These are phyloP conservation scores for Brachionus asplanchnoidis DNA, from an alignment of 1,140 invertebrate genomes.

Conservation along the genomic window DNA sequence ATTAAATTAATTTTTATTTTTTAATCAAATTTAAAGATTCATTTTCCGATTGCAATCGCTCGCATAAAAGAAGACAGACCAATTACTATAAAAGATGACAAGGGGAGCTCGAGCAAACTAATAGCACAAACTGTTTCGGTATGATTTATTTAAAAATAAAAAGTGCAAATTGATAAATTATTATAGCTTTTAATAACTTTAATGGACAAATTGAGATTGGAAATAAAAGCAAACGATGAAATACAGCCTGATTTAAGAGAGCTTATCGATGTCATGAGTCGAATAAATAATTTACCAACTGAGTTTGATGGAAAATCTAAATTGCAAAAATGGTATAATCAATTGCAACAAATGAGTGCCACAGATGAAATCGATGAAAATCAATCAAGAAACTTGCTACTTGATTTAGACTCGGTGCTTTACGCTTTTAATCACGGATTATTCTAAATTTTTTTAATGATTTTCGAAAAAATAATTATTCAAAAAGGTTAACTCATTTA, in stretches of 20 bases:
- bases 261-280: slow-evolving; percentile 87
- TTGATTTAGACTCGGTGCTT: slow-evolving; percentile 36
- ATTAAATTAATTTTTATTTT: not conserved
- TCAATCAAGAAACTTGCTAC: slow-evolving; percentile 27
- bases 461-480: no score
- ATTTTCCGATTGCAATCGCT: slow-evolving; percentile 91
- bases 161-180: not conserved
- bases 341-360: slow-evolving; percentile 26
- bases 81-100: slow-evolving; percentile 97
- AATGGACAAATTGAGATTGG: slow-evolving; percentile 91
- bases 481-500: no score
- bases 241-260: slow-evolving; percentile 91
- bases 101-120: slow-evolving; percentile 96
- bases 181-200: slow-evolving; percentile 84
- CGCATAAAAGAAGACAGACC: slow-evolving; percentile 94
- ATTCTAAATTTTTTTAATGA: not conserved
- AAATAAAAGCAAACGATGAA: slow-evolving; percentile 94
- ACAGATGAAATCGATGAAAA: slow-evolving; percentile 39
- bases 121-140: slow-evolving; percentile 96
- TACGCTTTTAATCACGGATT: slow-evolving; percentile 39
- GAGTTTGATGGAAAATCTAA: slow-evolving; percentile 90
- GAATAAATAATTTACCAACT: slow-evolving; percentile 64
- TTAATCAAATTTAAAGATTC: slow-evolving; percentile 63
- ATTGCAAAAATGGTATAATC: slow-evolving; percentile 66
- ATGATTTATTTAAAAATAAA: slow-evolving; percentile 52